These are phyloP conservation scores for Mobula birostris DNA, from an alignment of 2,113 vertebrate genomes.

Conservation along the genomic window DNA sequence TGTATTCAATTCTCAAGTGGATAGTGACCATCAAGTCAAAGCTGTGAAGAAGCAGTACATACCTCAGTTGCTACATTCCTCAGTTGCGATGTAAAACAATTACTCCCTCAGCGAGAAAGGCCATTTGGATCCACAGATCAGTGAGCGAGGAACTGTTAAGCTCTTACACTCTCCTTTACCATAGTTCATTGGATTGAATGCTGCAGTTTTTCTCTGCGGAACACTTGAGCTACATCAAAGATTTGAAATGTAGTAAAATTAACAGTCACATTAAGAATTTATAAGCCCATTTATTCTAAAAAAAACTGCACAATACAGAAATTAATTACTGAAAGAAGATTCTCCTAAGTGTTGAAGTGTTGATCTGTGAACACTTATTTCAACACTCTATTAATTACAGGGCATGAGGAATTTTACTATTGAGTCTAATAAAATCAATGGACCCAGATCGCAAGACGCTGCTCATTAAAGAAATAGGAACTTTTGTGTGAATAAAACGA, in stretches of 20 bases:
- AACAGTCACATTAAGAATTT: not conserved
- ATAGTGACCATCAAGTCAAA: not conserved
- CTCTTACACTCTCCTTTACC: not conserved
- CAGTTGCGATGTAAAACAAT: no score
- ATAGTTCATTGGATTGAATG: not conserved
- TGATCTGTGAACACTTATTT: constrained; percentile 27
- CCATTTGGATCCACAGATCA: not conserved
- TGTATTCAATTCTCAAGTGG: not conserved
- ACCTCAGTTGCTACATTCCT: not conserved
- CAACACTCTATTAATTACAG: not conserved
- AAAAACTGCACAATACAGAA: not conserved
- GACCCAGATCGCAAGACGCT: not conserved
- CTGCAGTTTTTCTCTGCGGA: not conserved
- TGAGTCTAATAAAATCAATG: constrained; percentile 11
- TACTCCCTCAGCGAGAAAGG: not conserved
- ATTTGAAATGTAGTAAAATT: constrained; percentile 8
- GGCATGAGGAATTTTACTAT: not conserved
- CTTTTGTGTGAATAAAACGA: no score
- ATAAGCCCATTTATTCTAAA: not conserved
- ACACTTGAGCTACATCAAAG: not conserved
- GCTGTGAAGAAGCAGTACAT: not conserved
- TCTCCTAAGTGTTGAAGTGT: not conserved
- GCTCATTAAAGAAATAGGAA: not conserved
- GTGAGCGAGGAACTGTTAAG: not conserved
- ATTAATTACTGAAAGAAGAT: constrained; percentile 8